A percentile compares a stretch with the other conserved stretches of the same genome.
These are phyloP conservation scores for Nemurella pictetii DNA, from an alignment of 2,888 invertebrate genomes.

Conservation along the genomic window DNA sequence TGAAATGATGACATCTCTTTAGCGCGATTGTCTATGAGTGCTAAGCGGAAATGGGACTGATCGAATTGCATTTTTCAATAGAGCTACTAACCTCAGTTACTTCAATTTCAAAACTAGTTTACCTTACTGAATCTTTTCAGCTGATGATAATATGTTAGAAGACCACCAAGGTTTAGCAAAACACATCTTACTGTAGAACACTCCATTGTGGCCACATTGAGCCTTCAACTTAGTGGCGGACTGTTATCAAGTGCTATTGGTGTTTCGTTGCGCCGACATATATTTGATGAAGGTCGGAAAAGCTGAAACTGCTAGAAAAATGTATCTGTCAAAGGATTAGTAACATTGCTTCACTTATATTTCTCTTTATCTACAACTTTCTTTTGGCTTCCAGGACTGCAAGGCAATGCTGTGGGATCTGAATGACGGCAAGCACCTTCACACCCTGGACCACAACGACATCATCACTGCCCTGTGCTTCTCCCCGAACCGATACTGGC, in stretches of 20 bases:
- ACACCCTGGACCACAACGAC: slow-evolving; percentile 97
- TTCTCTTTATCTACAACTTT: neutral
- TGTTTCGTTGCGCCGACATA: neutral
- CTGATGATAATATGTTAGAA: no score
- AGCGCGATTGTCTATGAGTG: slow-evolving; percentile 43
- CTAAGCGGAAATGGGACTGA: slow-evolving; percentile 48
- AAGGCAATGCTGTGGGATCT: slow-evolving; percentile 99
- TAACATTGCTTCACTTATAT: no score
- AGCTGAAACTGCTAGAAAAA: no score
- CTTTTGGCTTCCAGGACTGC: slow-evolving; percentile 71
- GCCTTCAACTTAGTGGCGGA: no score
- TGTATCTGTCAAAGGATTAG: no score
- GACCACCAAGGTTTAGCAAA: no score
- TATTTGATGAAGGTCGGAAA: neutral
- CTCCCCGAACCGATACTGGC: slow-evolving; percentile 99
- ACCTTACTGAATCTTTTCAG: no score
- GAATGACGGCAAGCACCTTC: slow-evolving; percentile 98
- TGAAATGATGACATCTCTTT: slow-evolving; percentile 35
- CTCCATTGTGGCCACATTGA: no score
- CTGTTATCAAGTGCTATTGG: no score
- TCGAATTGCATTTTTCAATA: neutral
- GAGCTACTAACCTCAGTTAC: no score
- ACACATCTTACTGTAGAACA: no score
- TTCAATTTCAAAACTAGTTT: no score
- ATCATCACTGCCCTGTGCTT: slow-evolving; percentile 98